Percentiles rank a stretch among this genome's conserved stretches.
phyloP scores from a whole-genome alignment of 1,140 invertebrate genomes.

The Brachionus paranguensis region DNA sequence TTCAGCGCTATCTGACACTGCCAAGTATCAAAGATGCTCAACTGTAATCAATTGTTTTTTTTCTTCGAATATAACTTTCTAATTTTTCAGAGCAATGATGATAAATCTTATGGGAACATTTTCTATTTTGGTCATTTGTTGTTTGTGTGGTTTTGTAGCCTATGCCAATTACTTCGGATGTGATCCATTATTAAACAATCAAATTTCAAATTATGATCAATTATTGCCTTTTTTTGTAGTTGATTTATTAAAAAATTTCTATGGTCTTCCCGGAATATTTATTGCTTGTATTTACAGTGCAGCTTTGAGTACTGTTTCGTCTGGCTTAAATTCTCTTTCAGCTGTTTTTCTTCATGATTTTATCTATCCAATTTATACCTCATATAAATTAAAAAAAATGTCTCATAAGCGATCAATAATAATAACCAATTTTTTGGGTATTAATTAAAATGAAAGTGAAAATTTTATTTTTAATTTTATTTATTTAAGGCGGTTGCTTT shows the following conservation, averaged over 20 bases:
- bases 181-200: slow-evolving; percentile 40
- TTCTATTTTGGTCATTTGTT: slow-evolving; percentile 25
- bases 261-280: slow-evolving; percentile 77
- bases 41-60: neutral
- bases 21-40: slow-evolving; percentile 64
- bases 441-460: neutral
- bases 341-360: slow-evolving; percentile 79
- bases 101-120: slow-evolving; percentile 1
- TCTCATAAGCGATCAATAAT: slow-evolving; percentile 66
- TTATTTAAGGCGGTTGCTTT: slow-evolving; percentile 61
- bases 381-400: neutral
- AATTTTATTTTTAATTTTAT: slow-evolving; percentile 58
- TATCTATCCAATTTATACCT: slow-evolving; percentile 41
- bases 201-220: slow-evolving; percentile 41
- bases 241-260: slow-evolving; percentile 66
- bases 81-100: slow-evolving; percentile 37
- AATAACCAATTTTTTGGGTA: slow-evolving; percentile 57
- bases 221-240: slow-evolving; percentile 75
- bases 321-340: slow-evolving; percentile 79
- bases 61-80: neutral
- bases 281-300: slow-evolving; percentile 80
- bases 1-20: slow-evolving; percentile 81
- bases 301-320: slow-evolving; percentile 80
- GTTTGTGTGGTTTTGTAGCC: slow-evolving; percentile 40
- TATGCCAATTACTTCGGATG: slow-evolving; percentile 41